Evolutionary conservation across 2,797 vertebrate genomes (phyloP).

Genomic region (Lindbergichthys nudifrons): DNA sequence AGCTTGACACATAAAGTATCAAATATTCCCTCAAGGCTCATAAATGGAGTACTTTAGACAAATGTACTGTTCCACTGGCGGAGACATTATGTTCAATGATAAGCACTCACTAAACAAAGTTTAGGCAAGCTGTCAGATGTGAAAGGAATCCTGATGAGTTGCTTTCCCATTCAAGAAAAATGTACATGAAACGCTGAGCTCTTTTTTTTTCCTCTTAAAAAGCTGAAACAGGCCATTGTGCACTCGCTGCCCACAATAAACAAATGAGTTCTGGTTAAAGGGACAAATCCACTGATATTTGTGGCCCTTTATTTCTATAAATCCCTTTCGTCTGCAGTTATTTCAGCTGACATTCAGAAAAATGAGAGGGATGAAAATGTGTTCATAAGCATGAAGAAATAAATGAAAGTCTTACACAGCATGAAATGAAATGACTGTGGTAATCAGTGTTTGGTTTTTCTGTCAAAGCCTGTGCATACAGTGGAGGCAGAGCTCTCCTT

Average conservation of each 20-base stretch:
- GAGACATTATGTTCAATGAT: constrained; percentile 1
- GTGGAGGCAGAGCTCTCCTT: constrained; percentile 18
- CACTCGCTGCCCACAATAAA: constrained; percentile 40
- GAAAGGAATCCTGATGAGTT: constrained; percentile 44
- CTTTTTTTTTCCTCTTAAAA: constrained; percentile 17
- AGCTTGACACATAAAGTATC: background rate
- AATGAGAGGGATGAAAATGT: constrained; percentile 21
- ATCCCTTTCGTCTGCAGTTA: constrained; percentile 25
- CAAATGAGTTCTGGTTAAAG: constrained; percentile 59
- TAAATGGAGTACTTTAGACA: background rate
- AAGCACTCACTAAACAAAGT: constrained; percentile 20
- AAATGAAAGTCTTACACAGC: constrained; percentile 36
- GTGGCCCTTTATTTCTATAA: constrained; percentile 22
- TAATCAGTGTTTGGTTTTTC: constrained; percentile 62
- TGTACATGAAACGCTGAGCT: constrained; percentile 45
- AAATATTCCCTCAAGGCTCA: background rate
- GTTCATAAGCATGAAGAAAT: constrained; percentile 23
- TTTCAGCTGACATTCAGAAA: constrained; percentile 50
- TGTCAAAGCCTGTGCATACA: constrained; percentile 42
- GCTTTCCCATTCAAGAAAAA: constrained; percentile 54
- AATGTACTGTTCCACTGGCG: background rate
- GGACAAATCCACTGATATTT: constrained; percentile 38
- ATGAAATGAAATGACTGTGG: constrained; percentile 39
- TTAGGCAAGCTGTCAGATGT: constrained; percentile 9
- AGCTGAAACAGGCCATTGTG: constrained; percentile 60